Percentiles rank a stretch among this genome's conserved stretches.
Evolutionary conservation across 2,888 invertebrate species (phyloP).

Genomic region (Escarpia spicata): DNA sequence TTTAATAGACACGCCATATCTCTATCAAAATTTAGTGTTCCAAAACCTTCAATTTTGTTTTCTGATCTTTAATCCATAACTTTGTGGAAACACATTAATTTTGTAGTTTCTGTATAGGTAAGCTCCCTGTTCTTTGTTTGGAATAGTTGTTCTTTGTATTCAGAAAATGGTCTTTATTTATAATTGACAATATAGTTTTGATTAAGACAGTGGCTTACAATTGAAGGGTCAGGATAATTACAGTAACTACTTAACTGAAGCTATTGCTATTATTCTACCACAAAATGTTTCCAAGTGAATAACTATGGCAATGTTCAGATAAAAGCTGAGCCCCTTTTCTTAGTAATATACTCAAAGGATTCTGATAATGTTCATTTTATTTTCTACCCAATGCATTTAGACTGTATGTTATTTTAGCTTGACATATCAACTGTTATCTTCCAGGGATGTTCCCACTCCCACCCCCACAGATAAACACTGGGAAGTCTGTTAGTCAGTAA

Average conservation of each 20-base stretch:
- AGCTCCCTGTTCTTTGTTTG: background rate
- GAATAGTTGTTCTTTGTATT: background rate
- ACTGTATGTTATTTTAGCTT: background rate
- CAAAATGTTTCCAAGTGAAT: too few species aligned
- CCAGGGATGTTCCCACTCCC: too few species aligned
- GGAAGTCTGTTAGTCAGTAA: too few species aligned
- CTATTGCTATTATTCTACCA: too few species aligned
- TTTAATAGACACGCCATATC: background rate
- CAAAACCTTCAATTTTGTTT: background rate
- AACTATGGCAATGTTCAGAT: too few species aligned
- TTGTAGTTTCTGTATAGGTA: background rate
- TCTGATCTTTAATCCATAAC: background rate
- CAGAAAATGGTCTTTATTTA: background rate
- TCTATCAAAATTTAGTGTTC: background rate
- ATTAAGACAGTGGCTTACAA: background rate
- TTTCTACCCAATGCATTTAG: background rate
- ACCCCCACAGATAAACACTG: too few species aligned
- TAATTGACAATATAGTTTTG: background rate
- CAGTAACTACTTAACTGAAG: too few species aligned
- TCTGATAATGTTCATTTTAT: background rate
- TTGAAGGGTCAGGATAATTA: too few species aligned
- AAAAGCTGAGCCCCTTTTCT: too few species aligned
- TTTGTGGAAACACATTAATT: background rate
- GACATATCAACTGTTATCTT: too few species aligned
- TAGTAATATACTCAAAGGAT: too few species aligned